A percentile compares a stretch with the other conserved stretches of the same genome.
These are phyloP conservation scores for Cettia cetti DNA, from an alignment of 2,113 vertebrate species.

Conservation along the genomic window DNA sequence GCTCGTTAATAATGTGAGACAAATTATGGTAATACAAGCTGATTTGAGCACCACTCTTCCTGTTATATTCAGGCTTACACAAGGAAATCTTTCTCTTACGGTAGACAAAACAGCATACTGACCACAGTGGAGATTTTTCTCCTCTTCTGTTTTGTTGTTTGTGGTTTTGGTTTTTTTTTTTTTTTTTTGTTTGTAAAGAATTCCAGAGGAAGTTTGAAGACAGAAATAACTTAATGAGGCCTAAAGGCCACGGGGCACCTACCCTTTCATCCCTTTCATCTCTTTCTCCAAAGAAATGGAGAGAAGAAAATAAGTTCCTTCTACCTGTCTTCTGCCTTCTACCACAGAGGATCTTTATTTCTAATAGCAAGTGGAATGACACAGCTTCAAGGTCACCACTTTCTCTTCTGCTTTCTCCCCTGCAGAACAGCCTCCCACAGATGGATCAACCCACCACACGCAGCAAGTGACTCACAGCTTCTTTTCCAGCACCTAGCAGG, in stretches of 20 bases:
- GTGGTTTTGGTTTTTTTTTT: too few relatives aligned
- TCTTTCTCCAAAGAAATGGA: background rate
- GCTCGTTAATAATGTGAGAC: background rate
- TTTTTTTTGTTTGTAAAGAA: background rate
- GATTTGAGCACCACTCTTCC: background rate
- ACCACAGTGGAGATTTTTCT: background rate
- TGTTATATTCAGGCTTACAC: background rate
- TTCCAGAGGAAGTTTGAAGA: background rate
- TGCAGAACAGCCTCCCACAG: background rate
- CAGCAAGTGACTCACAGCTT: fast-evolving
- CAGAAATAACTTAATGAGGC: background rate
- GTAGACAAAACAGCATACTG: background rate
- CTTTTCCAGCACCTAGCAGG: background rate
- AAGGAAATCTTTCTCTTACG: background rate
- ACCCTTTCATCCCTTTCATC: background rate
- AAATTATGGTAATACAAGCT: background rate
- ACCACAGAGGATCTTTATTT: background rate
- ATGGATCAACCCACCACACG: fast-evolving
- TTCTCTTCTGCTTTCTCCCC: background rate
- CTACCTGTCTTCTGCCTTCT: background rate
- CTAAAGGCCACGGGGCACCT: background rate
- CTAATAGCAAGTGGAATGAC: background rate
- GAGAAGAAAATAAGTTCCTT: background rate
- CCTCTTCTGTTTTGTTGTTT: background rate
- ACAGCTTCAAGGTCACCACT: fast-evolving